Conservation (phyloP, 2,797 vertebrate species). For the Xenopus petersii region DNA sequence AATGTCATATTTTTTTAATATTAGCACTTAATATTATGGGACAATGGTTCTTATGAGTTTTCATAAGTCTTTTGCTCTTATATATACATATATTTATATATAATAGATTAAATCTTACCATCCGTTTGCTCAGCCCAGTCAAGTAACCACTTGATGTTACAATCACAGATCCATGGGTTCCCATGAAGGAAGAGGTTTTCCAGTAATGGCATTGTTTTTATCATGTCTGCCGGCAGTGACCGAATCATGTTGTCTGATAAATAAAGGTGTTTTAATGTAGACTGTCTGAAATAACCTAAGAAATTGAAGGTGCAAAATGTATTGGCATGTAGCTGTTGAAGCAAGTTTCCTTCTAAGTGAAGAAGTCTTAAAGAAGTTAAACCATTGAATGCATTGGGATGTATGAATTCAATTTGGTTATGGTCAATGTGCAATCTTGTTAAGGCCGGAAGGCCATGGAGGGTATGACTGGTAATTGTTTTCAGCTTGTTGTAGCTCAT, state of each 20-base stretch:
- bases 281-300: slow-evolving; percentile 76
- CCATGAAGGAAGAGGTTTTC: slow-evolving; percentile 86
- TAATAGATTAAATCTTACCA: slow-evolving; percentile 65
- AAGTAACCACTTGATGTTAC: slow-evolving; percentile 75
- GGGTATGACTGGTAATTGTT: slow-evolving; percentile 67
- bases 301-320: slow-evolving; percentile 82
- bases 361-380: slow-evolving; percentile 79
- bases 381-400: slow-evolving; percentile 84
- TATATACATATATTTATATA: too few species aligned
- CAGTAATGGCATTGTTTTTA: slow-evolving; percentile 73
- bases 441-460: slow-evolving; percentile 78
- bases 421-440: slow-evolving; percentile 85
- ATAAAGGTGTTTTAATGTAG: slow-evolving; percentile 84
- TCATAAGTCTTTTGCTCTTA: too few species aligned
- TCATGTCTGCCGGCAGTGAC: slow-evolving; percentile 64
- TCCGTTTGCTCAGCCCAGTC: slow-evolving; percentile 70
- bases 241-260: slow-evolving; percentile 82
- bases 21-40: too few species aligned
- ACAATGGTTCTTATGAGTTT: too few species aligned
- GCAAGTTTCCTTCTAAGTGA: slow-evolving; percentile 85
- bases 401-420: slow-evolving; percentile 84
- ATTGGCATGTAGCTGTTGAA: slow-evolving; percentile 80
- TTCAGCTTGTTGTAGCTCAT: slow-evolving; percentile 91
- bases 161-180: slow-evolving; percentile 91
- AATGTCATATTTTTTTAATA: too few species aligned